These are phyloP conservation scores for Leptinotarsa rubiginosa DNA, from an alignment of 2,888 invertebrate genomes.

Conservation along the genomic window DNA sequence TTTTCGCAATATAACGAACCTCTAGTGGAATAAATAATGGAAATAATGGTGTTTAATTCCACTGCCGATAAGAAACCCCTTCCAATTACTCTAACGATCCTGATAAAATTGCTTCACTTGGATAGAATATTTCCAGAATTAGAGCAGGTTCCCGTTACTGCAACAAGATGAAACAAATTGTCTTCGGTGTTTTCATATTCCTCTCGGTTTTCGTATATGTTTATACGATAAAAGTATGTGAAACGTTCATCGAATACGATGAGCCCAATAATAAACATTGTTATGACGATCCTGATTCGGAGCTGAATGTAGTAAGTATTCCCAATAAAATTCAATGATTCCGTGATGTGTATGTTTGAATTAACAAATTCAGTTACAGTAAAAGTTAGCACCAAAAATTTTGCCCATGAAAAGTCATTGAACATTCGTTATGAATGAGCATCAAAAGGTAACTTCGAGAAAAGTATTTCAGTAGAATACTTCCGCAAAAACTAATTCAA, in stretches of 20 bases:
- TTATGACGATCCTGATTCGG: conserved; percentile 29
- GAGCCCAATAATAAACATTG: conserved; percentile 21
- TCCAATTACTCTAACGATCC: neutral
- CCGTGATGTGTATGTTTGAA: too few species aligned
- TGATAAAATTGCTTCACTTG: neutral
- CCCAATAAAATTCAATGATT: too few species aligned
- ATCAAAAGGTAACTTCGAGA: too few species aligned
- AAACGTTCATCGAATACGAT: conserved; percentile 25
- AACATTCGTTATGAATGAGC: too few species aligned
- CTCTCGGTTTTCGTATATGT: neutral
- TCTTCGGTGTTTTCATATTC: neutral
- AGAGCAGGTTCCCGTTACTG: neutral
- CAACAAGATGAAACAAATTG: neutral
- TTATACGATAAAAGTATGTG: conserved; percentile 25
- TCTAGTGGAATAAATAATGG: neutral
- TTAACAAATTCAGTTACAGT: too few species aligned
- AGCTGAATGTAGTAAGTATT: conserved; percentile 29
- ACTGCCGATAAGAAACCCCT: conserved; percentile 1
- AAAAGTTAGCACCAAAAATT: too few species aligned
- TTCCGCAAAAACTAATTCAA: too few species aligned
- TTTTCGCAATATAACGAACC: too few species aligned
- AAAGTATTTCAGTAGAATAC: too few species aligned
- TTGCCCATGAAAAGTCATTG: too few species aligned
- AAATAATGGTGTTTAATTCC: neutral
- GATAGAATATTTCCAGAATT: neutral